A percentile compares a stretch with the other conserved stretches of the same genome.
Evolutionary conservation across 2,888 invertebrate genomes (phyloP).

Genomic region (Acleris emargana): DNA sequence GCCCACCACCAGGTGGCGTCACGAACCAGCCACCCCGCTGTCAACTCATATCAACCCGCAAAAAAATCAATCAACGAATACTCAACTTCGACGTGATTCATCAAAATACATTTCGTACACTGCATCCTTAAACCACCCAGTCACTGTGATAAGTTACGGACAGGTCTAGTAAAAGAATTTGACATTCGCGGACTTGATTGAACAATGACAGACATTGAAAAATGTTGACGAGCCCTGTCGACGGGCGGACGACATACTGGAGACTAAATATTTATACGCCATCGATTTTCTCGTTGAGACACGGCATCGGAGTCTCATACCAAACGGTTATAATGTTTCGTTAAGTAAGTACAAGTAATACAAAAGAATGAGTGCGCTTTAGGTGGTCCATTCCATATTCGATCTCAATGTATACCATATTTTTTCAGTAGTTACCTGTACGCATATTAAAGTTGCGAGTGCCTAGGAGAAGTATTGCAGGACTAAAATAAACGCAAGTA

Average conservation of each 20-base stretch:
- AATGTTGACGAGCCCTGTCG: conserved; percentile 59
- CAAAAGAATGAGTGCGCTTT: conserved; percentile 17
- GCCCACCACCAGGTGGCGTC: conserved; percentile 48
- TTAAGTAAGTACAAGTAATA: conserved; percentile 1
- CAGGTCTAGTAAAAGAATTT: conserved; percentile 18
- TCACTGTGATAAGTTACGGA: conserved; percentile 2
- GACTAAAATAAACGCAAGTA: conserved; percentile 32
- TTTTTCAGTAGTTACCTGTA: background rate
- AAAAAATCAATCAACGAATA: background rate
- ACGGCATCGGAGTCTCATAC: conserved; percentile 46
- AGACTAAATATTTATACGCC: conserved; percentile 65
- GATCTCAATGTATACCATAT: background rate
- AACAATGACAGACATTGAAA: conserved; percentile 63
- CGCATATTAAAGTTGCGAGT: conserved; percentile 1
- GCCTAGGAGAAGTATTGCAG: background rate
- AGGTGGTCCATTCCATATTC: conserved; percentile 16
- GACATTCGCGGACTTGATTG: conserved; percentile 15
- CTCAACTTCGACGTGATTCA: background rate
- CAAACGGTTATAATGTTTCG: conserved; percentile 17
- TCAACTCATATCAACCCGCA: conserved; percentile 39
- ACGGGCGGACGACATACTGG: conserved; percentile 54
- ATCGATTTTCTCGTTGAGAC: conserved; percentile 55
- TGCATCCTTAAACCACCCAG: conserved; percentile 1
- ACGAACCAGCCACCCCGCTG: conserved; percentile 42
- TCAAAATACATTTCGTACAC: background rate